Evolutionary conservation across 2,113 vertebrate genomes (phyloP).

Genomic region (Onychostoma macrolepis): DNA sequence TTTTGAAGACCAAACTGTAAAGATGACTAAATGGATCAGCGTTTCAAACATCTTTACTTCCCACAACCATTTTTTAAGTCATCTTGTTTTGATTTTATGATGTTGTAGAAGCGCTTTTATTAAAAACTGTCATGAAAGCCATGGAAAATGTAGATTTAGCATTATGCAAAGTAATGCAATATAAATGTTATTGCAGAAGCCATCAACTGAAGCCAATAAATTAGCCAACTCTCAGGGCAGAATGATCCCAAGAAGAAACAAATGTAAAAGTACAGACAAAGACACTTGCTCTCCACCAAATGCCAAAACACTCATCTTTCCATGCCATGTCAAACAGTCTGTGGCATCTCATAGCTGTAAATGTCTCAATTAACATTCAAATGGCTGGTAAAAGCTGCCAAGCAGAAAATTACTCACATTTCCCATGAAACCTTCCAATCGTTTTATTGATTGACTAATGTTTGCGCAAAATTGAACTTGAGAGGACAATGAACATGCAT

Average conservation of each 20-base stretch:
- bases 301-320: constrained; percentile 5
- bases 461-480: background rate
- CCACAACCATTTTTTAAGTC: background rate
- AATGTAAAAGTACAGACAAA: background rate
- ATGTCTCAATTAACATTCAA: constrained; percentile 54
- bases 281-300: constrained; percentile 3
- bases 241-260: background rate
- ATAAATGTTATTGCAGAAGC: background rate
- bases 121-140: constrained; percentile 36
- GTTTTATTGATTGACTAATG: constrained; percentile 35
- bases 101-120: background rate
- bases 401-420: constrained; percentile 53
- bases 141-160: background rate
- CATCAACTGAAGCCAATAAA: background rate
- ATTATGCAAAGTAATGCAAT: constrained; percentile 27
- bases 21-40: background rate
- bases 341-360: constrained; percentile 20
- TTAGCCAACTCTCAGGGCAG: constrained; percentile 14
- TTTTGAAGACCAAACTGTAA: background rate
- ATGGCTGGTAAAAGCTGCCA: constrained; percentile 30
- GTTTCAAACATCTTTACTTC: background rate
- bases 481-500: background rate
- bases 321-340: constrained; percentile 26
- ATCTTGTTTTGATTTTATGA: background rate
- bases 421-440: background rate